Conservation (phyloP, 2,888 invertebrate genomes). For the Eutolmus rufibarbis region DNA sequence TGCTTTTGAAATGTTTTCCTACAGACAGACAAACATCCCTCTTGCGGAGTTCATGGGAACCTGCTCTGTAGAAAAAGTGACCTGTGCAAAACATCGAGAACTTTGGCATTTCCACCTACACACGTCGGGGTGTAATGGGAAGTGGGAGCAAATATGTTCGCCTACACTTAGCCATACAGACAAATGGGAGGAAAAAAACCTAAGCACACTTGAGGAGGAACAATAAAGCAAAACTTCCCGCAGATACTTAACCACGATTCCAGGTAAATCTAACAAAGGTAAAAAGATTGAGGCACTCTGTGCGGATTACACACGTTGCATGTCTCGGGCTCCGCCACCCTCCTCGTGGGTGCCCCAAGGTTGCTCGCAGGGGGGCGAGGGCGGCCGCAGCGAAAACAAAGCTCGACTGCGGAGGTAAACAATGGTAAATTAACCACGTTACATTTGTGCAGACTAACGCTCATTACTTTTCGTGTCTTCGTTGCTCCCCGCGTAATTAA, state of each 20-base stretch:
- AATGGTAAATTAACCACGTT: neutral
- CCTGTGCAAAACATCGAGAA: neutral
- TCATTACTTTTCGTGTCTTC: neutral
- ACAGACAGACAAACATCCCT: neutral
- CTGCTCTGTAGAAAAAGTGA: neutral
- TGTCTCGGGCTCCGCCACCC: neutral
- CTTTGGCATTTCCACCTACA: neutral
- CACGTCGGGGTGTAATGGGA: neutral
- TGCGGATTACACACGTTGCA: neutral
- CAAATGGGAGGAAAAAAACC: neutral
- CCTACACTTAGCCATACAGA: neutral
- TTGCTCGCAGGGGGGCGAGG: neutral
- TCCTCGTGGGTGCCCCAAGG: neutral
- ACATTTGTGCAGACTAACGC: neutral
- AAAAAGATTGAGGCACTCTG: neutral
- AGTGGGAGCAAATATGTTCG: neutral
- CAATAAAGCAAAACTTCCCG: neutral
- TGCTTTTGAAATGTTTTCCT: neutral
- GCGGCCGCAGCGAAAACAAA: neutral
- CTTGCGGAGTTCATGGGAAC: neutral
- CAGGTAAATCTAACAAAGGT: neutral
- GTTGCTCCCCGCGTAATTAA: neutral
- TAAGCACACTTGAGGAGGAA: neutral
- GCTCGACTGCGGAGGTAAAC: neutral
- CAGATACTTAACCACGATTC: constrained; percentile 3